phyloP scores from a whole-genome alignment of 1,140 invertebrate genomes.

The Ruditapes philippinarum region DNA sequence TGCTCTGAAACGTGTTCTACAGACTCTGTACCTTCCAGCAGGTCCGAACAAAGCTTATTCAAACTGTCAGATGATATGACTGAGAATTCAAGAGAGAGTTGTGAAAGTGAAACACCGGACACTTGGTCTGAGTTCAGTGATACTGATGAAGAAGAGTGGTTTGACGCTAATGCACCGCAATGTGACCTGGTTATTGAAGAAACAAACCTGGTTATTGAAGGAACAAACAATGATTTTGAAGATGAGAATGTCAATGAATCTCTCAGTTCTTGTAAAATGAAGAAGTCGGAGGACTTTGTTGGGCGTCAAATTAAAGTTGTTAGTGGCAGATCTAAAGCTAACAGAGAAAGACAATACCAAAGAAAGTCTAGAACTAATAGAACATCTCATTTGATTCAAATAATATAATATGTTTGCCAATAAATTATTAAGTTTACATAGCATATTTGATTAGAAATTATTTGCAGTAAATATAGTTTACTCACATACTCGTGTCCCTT shows the following conservation, averaged over 20 bases:
- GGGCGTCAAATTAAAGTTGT: neutral
- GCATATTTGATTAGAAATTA: too few relatives aligned
- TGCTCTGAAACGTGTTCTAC: neutral
- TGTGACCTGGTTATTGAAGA: too few relatives aligned
- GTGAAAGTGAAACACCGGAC: neutral
- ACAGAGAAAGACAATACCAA: neutral
- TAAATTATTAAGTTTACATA: too few relatives aligned
- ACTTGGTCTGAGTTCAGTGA: neutral
- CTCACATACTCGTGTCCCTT: too few relatives aligned
- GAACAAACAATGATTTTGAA: neutral
- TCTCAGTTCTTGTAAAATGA: neutral
- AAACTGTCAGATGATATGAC: neutral
- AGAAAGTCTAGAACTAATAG: neutral
- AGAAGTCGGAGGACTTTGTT: neutral
- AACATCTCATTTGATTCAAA: slow-evolving; percentile 1
- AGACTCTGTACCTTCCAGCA: neutral
- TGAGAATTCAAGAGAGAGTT: neutral
- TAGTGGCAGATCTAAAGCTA: neutral
- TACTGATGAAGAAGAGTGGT: neutral
- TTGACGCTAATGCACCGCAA: too few relatives aligned
- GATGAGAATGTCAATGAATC: neutral
- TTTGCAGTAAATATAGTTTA: too few relatives aligned
- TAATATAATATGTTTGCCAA: too few relatives aligned
- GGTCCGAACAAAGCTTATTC: too few relatives aligned
- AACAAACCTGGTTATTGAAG: too few relatives aligned